Base-by-base conservation (phyloP, 2,888 invertebrate genomes). In the Hymenopus coronatus region DNA sequence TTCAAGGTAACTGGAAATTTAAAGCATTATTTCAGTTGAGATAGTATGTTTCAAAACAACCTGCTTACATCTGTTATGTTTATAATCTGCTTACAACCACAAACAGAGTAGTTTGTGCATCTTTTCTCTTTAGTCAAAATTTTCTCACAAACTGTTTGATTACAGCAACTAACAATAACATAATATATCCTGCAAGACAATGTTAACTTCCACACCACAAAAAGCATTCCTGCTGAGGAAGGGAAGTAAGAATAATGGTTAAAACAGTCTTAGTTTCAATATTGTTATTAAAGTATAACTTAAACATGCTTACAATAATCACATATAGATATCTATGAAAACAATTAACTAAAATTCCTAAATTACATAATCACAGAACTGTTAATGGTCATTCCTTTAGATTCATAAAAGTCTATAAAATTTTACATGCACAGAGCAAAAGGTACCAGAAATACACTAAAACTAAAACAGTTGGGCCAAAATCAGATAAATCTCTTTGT, bases 271-370 rank as follows among this genome's bases (percentile, higher is more conserved):
- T 8, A 46, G 54, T 70, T 70, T 70, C 25, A 70, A 70, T 20
- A 70, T 70, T 70, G 54, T 70, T 70, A 70, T 70, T 70, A 70
- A 40, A 70, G 54, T 20, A 20, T 15, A 70, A 70, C 54, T 70
- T 28, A 81, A 86, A 86, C 86, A 81, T 86, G 86, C 86, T 86
- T 86, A 86, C 81, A 86, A 25, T 82, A 87, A 12, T 33, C n/a
- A 87, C 40, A n/a, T 20, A 82, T 20, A 87, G 8, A 33, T 82
- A 87, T 25, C 28, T 85, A 82, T 82, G 33, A 20, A 87, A 82
- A n/a, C 20, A 1, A 70, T 70, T 70, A 70, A 70, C 54, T 70
- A 20, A 70, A 70, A 70, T 70, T 15, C 20, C 54, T 70, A 70
- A 70, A 20, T 70, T 70, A 70, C 54, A 70, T 70, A 70, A 20